phyloP scores from a whole-genome alignment of 2,888 invertebrate genomes.

The Entomobrya proxima region DNA sequence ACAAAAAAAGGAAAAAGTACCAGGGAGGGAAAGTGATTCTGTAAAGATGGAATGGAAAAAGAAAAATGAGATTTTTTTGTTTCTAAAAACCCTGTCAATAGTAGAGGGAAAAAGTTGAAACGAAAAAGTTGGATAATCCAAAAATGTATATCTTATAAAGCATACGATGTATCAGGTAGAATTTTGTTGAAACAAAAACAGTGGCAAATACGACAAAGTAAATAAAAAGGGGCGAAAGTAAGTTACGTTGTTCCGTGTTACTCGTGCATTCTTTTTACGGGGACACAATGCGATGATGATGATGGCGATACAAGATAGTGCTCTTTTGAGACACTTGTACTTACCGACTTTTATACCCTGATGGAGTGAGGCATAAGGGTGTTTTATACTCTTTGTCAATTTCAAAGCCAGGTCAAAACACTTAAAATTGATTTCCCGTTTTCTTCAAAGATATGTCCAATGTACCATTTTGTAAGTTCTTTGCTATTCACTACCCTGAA shows the following conservation, averaged over 20 bases:
- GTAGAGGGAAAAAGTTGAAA: not conserved
- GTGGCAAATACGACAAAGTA: not conserved
- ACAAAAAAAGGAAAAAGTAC: not conserved
- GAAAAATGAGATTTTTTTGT: conserved; percentile 35
- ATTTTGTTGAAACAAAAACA: not conserved
- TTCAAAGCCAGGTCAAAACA: conserved; percentile 51
- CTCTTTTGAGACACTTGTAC: conserved; percentile 34
- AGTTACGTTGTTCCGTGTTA: conserved; percentile 1
- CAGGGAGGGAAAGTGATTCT: not conserved
- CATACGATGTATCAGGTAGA: too few relatives aligned
- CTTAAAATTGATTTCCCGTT: conserved; percentile 41
- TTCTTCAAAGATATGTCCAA: too few relatives aligned
- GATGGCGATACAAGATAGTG: conserved; percentile 28
- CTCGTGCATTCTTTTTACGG: conserved; percentile 12
- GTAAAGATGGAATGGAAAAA: not conserved
- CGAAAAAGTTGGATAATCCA: not conserved
- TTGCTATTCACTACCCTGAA: not conserved
- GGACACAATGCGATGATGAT: not conserved
- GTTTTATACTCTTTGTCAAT: conserved; percentile 33
- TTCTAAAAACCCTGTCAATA: not conserved
- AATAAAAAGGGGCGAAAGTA: conserved; percentile 24
- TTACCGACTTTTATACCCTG: not conserved
- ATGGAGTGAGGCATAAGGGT: not conserved
- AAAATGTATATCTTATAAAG: not conserved
- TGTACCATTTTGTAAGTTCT: not conserved